These are phyloP conservation scores for Drosophila kokeensis DNA, from an alignment of 2,888 invertebrate species.

Conservation along the genomic window DNA sequence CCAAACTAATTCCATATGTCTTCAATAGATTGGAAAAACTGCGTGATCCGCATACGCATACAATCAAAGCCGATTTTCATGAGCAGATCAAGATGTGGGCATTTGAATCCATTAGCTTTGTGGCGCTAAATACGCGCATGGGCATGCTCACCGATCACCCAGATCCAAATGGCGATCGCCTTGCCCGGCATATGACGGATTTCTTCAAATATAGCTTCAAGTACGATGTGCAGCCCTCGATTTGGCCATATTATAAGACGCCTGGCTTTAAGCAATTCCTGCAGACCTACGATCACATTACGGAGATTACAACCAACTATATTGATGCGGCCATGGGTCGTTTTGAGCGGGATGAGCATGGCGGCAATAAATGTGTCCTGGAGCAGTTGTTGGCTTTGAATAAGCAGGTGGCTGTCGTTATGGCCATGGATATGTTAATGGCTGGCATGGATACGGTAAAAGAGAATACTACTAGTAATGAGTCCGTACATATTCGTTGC, in stretches of 20 bases:
- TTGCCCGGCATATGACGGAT: constrained; percentile 68
- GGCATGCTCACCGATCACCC: constrained; percentile 64
- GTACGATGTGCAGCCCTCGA: constrained; percentile 81
- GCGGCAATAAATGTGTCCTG: constrained; percentile 86
- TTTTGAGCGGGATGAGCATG: constrained; percentile 44
- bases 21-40: constrained; percentile 66
- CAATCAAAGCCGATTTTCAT: constrained; percentile 83
- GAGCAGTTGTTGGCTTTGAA: constrained; percentile 88
- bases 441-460: constrained; percentile 91
- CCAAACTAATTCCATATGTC: neutral
- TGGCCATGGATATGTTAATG: constrained; percentile 90
- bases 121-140: constrained; percentile 84
- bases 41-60: constrained; percentile 58
- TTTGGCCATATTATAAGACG: constrained; percentile 80
- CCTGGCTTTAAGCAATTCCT: constrained; percentile 78
- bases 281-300: constrained; percentile 76
- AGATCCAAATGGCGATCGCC: constrained; percentile 66
- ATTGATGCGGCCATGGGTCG: constrained; percentile 83
- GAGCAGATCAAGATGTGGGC: constrained; percentile 87
- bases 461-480: neutral
- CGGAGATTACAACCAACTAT: constrained; percentile 80
- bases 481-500: neutral
- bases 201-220: constrained; percentile 77
- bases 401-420: constrained; percentile 88
- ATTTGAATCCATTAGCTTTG: constrained; percentile 86